Evolutionary conservation across 2,888 invertebrate genomes (phyloP), one percentile per base, ranked within the genome.

Genomic region (Orthonychiurus folsomi): DNA sequence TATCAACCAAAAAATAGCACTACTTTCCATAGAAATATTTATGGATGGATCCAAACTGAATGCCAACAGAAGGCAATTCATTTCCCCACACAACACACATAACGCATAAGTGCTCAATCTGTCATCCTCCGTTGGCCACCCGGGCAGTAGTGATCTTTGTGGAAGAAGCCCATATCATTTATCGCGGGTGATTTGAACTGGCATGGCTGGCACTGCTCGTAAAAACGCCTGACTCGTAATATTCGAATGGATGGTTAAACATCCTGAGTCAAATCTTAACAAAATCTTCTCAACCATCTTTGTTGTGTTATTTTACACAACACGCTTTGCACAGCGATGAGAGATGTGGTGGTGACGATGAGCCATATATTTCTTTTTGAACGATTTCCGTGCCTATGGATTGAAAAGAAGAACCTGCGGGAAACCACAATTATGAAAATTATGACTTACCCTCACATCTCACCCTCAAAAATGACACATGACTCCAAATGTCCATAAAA

Each of bases 381-480:
- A 37, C 37, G 37, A 37, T 37, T 37, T 37, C 37, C 37, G 37
- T 37, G n/a, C 37, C 9, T 9, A 37, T 37, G 37, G 37, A 37
- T 37, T 37, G 37, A 37, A 37, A 37, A 37, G 37, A 37, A 37
- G 37, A 37, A 37, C 37, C 37, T 37, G 37, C 37, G 37, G 37
- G 37, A 37, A 37, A 37, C 37, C 37, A 37, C 37, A 37, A 37
- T 37, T 37, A 37, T 37, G 37, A n/a, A n/a, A n/a, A n/a, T n/a
- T n/a, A n/a, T n/a, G n/a, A n/a, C n/a, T n/a, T n/a, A 37, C 37
- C 15, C 9, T 15, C 15, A 37, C 37, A 37, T 37, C 5, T 37
- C 37, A 9, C 15, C 37, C 37, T 9, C 9, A n/a, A 37, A 37
- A 37, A 15, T 37, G 37, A 37, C 37, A 37, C n/a, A 37, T 5